Conservation (phyloP, 2,888 invertebrate species). For the Drosophila flavopinicola region DNA sequence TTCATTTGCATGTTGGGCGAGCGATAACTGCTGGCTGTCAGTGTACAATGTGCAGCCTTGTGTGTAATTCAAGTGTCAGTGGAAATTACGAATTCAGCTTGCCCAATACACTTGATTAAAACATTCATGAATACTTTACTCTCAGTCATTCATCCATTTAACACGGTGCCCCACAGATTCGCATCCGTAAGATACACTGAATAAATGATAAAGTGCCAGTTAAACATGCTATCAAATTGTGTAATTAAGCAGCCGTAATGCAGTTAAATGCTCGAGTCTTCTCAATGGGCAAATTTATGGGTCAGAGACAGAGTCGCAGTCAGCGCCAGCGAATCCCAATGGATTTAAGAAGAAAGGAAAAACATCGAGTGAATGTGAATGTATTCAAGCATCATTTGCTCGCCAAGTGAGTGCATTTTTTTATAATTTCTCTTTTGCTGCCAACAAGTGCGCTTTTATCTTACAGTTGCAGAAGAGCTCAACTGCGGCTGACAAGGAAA, state of each 20-base stretch:
- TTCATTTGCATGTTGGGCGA: background rate
- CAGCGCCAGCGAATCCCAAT: background rate
- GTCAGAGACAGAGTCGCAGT: background rate
- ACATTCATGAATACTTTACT: slow-evolving; percentile 15
- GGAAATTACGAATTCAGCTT: slow-evolving; percentile 15
- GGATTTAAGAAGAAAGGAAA: slow-evolving; percentile 3
- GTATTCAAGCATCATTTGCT: slow-evolving; percentile 57
- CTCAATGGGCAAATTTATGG: slow-evolving; percentile 43
- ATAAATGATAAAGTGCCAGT: slow-evolving; percentile 53
- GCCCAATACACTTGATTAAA: slow-evolving; percentile 4
- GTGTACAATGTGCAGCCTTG: slow-evolving; percentile 9
- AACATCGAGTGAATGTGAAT: slow-evolving; percentile 52
- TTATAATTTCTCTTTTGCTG: background rate
- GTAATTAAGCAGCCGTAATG: slow-evolving; percentile 59
- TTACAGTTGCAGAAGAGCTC: slow-evolving; percentile 40
- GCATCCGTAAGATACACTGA: slow-evolving; percentile 30
- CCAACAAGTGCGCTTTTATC: slow-evolving; percentile 58
- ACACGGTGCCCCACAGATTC: slow-evolving; percentile 15
- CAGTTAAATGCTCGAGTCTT: slow-evolving; percentile 36
- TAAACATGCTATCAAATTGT: slow-evolving; percentile 54
- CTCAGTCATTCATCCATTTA: slow-evolving; percentile 40
- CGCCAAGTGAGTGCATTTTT: slow-evolving; percentile 41
- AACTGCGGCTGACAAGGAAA: slow-evolving; percentile 32
- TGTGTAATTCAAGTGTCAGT: slow-evolving; percentile 28
- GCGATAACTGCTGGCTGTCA: slow-evolving; percentile 13